Base-by-base conservation (phyloP, 2,888 invertebrate species). In the Trisateles emortualis region DNA sequence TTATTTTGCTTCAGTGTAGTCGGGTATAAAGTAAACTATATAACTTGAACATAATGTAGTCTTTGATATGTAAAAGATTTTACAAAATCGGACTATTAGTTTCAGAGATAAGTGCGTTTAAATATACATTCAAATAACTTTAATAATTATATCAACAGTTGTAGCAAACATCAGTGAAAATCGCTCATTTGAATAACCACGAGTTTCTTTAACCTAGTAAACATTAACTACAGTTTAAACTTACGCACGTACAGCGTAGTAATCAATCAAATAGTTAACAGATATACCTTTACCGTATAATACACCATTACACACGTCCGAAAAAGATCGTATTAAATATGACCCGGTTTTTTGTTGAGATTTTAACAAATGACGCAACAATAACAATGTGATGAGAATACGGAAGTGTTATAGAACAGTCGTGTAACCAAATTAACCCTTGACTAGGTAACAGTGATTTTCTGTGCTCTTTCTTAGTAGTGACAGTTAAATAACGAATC, bases 401-500 rank as follows among this genome's bases (percentile, higher is more conserved):
- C 78, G 80, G 79, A 76, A 78, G 67, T 52, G 73, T 74, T 64
- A 69, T 72, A 67, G 72, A 78, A 72, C 61, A 45, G 53, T 69
- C 71, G 71, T 73, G 74, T 78, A 83, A 82, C 58, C 63, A 73
- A 67, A 68, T 76, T 66, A 77, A 82, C 76, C 78, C 68, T 73
- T 76, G 71, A 72, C 70, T 68, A 68, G 69, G 74, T 74, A 80
- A 74, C 72, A 70, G 69, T 77, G 73, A 84, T 87, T 87, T 86
- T 83, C 87, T 87, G 87, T 84, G 76, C 83, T 87, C 86, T 83
- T 81, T 76, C 73, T 64, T 74, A 78, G 76, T 77, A 88, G 88
- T 82, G 83, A 85, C 86, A 88, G 88, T 83, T 83, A 87, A 87
- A 82, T 86, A 85, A 84, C 83, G 81, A 83, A 74, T 55, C 51